Base-by-base conservation (phyloP, 2,888 invertebrate genomes). In the Pimpla rufipes region DNA sequence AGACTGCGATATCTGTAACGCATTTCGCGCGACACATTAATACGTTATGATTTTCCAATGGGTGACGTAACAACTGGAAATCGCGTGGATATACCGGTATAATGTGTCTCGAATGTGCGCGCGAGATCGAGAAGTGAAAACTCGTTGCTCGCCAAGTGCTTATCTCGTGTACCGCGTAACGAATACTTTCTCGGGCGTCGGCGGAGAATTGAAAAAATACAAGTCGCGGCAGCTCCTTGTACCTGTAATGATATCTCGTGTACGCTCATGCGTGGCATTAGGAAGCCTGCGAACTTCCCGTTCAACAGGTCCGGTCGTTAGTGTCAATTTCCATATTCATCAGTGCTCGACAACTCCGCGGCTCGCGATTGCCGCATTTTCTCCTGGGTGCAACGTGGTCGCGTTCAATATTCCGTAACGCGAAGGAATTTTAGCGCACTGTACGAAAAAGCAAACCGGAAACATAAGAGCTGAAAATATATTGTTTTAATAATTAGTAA, bases 351-450 rank as follows among this genome's bases (percentile, higher is more conserved):
- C 80, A 73, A 47, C 45, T 11, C 55, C 10, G 21, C 42, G 13
- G 45, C 29, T n/a, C 42, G 16, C 47, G 35, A 37, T 35, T 42
- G 37, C n/a, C n/a, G n/a, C n/a, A n/a, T n/a, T n/a, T n/a, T n/a
- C n/a, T n/a, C n/a, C n/a, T n/a, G 29, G 5, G 82, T 85, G 87
- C 79, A 87, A 88, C 62, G 77, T 68, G 85, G 81, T 88, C 86
- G 77, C 84, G 86, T 90, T 87, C 87, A 80, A 83, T 83, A 88
- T 85, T 89, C 89, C 85, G 86, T 85, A 86, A 29, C 8, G 7
- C 13, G 11, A 42, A 11, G 2, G 42, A 42, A 42, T 42, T 42
- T 11, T 42, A 8, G 8, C 13, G 8, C 13, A n/a, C n/a, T n/a
- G n/a, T n/a, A n/a, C n/a, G n/a, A n/a, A n/a, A n/a, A n/a, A n/a